Percentiles rank a stretch among this genome's conserved stretches.
Conservation (phyloP, 2,113 vertebrate genomes). For the Muscicapa adusta region DNA sequence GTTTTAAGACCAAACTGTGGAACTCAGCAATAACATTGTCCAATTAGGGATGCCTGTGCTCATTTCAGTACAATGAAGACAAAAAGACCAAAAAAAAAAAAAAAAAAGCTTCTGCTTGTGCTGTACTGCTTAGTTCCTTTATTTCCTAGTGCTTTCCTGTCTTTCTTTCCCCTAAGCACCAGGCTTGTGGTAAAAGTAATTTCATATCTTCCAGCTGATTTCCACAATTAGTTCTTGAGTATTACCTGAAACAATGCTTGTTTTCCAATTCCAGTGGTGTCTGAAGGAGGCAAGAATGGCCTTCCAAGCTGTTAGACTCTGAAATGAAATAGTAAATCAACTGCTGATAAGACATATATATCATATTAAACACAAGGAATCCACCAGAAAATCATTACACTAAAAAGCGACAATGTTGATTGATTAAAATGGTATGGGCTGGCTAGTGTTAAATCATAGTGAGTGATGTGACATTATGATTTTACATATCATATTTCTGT, state of each 20-base stretch:
- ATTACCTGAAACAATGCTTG: constrained; percentile 60
- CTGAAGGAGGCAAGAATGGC: constrained; percentile 72
- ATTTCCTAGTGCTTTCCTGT: neutral
- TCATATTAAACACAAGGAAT: constrained; percentile 86
- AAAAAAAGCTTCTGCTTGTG: neutral
- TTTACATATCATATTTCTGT: constrained; percentile 97
- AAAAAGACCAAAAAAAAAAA: neutral
- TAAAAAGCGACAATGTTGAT: constrained; percentile 92
- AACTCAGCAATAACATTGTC: neutral
- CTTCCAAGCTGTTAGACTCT: constrained; percentile 73
- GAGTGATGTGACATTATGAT: constrained; percentile 96
- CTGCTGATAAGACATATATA: constrained; percentile 85
- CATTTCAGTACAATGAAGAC: neutral
- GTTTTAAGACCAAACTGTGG: neutral
- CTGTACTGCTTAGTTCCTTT: neutral
- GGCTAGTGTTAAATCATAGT: constrained; percentile 92
- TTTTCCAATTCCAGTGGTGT: constrained; percentile 81
- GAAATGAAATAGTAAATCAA: constrained; percentile 86
- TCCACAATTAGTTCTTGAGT: constrained; percentile 33
- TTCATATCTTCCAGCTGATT: neutral
- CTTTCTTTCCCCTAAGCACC: neutral
- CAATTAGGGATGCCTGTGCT: neutral
- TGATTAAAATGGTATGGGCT: constrained; percentile 93
- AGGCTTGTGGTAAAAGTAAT: neutral
- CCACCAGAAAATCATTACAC: constrained; percentile 90